These are phyloP conservation scores for Okamejei kenojei DNA, from an alignment of 2,797 vertebrate genomes.

Conservation along the genomic window DNA sequence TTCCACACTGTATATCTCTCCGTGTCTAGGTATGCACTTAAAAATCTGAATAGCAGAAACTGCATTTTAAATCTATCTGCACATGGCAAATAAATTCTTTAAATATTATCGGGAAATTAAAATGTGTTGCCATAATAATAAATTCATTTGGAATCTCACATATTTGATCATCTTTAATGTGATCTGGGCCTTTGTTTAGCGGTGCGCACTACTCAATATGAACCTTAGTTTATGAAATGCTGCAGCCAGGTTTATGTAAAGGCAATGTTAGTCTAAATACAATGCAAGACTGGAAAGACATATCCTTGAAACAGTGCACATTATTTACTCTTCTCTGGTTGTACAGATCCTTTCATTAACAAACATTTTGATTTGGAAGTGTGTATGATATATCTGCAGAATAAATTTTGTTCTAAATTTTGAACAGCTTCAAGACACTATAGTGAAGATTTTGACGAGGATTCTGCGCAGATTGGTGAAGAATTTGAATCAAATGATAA, in stretches of 20 bases:
- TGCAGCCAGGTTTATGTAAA: background rate
- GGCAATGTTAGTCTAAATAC: background rate
- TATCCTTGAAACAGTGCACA: background rate
- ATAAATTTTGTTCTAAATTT: background rate
- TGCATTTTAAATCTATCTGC: background rate
- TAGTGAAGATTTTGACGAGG: conserved; percentile 68
- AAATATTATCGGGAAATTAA: background rate
- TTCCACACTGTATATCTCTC: too few species aligned
- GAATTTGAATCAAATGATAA: background rate
- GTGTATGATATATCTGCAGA: background rate
- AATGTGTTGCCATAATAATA: background rate
- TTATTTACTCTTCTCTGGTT: background rate
- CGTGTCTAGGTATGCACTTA: background rate
- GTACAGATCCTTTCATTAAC: background rate
- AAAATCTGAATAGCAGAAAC: background rate
- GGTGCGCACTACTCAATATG: background rate
- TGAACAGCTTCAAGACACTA: conserved; percentile 52
- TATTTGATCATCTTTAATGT: background rate
- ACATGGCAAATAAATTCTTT: background rate
- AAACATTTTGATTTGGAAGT: background rate
- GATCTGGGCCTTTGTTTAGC: background rate
- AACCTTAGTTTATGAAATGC: background rate
- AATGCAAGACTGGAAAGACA: background rate
- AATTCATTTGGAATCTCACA: background rate
- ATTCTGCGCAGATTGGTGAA: conserved; percentile 45